Evolutionary conservation across 2,888 invertebrate genomes (phyloP).

Genomic region (Nemurella pictetii): DNA sequence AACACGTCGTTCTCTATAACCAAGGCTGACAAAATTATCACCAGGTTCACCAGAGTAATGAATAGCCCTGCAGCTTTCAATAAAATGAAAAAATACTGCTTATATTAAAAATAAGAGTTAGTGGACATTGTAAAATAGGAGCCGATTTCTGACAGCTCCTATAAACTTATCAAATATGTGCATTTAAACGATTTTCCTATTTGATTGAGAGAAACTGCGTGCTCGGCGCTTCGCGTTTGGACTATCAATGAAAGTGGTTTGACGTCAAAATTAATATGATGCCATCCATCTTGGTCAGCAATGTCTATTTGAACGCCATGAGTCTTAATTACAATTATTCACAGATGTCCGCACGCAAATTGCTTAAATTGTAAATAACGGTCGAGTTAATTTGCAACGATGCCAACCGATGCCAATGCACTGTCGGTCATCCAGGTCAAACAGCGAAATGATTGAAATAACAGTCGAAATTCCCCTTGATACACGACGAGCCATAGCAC

Average conservation of each 20-base stretch:
- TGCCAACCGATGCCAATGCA: background rate
- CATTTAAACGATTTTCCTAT: background rate
- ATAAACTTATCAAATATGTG: background rate
- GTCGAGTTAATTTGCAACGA: background rate
- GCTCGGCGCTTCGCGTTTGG: background rate
- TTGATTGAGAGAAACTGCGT: background rate
- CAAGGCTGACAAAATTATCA: background rate
- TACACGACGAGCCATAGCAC: background rate
- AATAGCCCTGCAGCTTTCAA: background rate
- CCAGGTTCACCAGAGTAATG: background rate
- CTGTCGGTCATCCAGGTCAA: background rate
- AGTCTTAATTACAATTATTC: background rate
- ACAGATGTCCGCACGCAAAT: background rate
- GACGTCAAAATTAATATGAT: background rate
- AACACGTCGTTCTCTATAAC: background rate
- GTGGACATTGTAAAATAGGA: background rate
- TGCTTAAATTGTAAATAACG: background rate
- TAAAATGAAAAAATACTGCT: background rate
- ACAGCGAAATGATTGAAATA: background rate
- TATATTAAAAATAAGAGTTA: background rate
- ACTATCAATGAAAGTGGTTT: background rate
- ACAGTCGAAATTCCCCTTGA: background rate
- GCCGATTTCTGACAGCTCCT: background rate
- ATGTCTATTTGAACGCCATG: background rate
- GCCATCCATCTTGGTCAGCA: background rate